Base-by-base conservation (phyloP, 64 coral and sea anemone genomes). In the Catalaphyllia jardinei region DNA sequence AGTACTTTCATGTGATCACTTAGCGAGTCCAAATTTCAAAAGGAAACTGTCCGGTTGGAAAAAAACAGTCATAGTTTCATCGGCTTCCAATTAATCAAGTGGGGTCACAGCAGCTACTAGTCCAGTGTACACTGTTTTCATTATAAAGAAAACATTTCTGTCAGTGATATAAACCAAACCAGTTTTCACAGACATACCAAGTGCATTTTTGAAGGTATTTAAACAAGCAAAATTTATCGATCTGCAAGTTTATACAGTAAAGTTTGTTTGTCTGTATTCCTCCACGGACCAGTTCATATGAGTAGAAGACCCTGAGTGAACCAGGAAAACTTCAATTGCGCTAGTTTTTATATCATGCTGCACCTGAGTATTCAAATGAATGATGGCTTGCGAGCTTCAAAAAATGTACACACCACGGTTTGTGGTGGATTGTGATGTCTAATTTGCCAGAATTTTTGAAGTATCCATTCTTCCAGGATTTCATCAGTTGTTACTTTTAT, bases 61-160 rank as follows among this genome's bases (percentile, higher is more conserved):
- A 69, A 69, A 69, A 46, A 8, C 42, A 46, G 2, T 69, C 65
- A 69, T 69, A 69, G 10, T 69, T 69, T 69, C 65, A 69, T 69
- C 65, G 65, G 65, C 65, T 69, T 69, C 65, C 24, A 27, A 57
- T 69, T 69, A 69, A 69, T 69, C 65, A 69, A 69, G 65, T 69
- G 65, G 65, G 65, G 65, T 69, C 65, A 69, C n/a, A 11, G 65
- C 4, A 69, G 65, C 10, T 24, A 25, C n/a, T 11, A 27, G 24
- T 27, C 9, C 9, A 27, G 8, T n/a, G 7, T 22, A 22, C 62
- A 20, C 62, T 46, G 62, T 65, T 65, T 65, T 65, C 62, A 69
- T 69, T 69, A 27, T 4, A 69, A 69, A 69, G 65, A 69, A 69
- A 69, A 69, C 65, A 69, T 11, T 67, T 10, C 65, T 69, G 65